A percentile compares a stretch with the other conserved stretches of the same genome.
phyloP scores from a whole-genome alignment of 1,140 invertebrate species.

The Drosophila littoralis region DNA sequence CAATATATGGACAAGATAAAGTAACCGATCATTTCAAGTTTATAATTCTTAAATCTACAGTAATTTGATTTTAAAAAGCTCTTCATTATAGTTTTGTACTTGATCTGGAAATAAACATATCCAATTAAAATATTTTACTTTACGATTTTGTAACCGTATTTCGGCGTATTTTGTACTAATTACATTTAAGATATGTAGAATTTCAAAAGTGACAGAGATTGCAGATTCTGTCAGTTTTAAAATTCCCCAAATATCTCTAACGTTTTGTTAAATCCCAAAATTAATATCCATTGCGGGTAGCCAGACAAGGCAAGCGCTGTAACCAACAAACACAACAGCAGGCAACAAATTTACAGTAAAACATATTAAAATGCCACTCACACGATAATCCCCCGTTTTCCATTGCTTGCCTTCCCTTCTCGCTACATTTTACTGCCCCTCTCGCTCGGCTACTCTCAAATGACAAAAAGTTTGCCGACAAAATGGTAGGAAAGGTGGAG shows the following conservation, averaged over 20 bases:
- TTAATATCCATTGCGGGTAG: conserved; percentile 72
- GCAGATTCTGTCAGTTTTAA: conserved; percentile 16
- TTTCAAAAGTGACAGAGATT: neutral
- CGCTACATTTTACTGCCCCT: neutral
- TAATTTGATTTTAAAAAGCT: too few relatives aligned
- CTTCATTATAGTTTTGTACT: too few relatives aligned
- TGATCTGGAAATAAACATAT: too few relatives aligned
- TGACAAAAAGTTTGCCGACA: conserved; percentile 56
- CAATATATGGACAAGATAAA: too few relatives aligned
- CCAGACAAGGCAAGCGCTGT: conserved; percentile 25
- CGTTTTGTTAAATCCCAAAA: conserved; percentile 58
- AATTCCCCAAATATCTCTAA: conserved; percentile 38
- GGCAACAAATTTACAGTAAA: conserved; percentile 65
- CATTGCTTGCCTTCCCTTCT: conserved; percentile 29
- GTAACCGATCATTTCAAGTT: too few relatives aligned
- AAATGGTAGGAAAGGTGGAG: conserved; percentile 33
- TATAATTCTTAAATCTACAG: too few relatives aligned
- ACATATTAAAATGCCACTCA: conserved; percentile 82
- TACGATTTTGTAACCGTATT: neutral
- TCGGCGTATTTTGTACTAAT: conserved; percentile 8
- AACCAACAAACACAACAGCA: conserved; percentile 33
- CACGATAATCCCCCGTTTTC: conserved; percentile 64
- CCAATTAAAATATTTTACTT: too few relatives aligned
- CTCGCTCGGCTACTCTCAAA: conserved; percentile 12
- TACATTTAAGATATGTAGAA: conserved; percentile 2